A percentile compares a stretch with the other conserved stretches of the same genome.
These are phyloP conservation scores for Calosoma granatense DNA, from an alignment of 1,140 invertebrate species.

Conservation along the genomic window DNA sequence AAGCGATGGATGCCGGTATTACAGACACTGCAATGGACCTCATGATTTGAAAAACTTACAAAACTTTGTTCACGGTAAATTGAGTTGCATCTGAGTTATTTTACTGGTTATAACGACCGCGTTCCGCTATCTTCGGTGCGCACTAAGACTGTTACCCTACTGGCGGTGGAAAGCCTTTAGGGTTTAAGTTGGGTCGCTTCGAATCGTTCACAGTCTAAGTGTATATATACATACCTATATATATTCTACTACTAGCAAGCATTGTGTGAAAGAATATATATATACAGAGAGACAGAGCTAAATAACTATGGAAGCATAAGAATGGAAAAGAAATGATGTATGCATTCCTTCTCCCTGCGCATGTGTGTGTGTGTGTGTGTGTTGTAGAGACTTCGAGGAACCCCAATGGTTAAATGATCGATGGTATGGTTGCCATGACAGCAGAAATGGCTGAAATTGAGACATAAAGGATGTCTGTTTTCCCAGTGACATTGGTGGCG, in stretches of 20 bases:
- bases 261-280: no score
- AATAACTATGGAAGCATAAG: constrained; percentile 1
- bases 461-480: background rate
- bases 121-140: background rate
- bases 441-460: constrained; percentile 5
- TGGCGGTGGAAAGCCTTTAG: background rate
- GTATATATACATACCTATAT: no score
- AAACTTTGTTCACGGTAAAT: constrained; percentile 12
- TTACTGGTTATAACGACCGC: constrained; percentile 12
- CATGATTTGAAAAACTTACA: constrained; percentile 13
- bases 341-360: background rate
- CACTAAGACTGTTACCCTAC: background rate
- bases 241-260: no score
- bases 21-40: constrained; percentile 11
- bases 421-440: constrained; percentile 1
- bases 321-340: constrained; percentile 4
- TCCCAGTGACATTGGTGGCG: background rate
- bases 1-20: constrained; percentile 1
- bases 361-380: no score
- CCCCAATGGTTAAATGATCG: background rate
- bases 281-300: constrained; percentile 4
- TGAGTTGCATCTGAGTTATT: constrained; percentile 11
- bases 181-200: background rate
- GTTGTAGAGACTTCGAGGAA: no score
- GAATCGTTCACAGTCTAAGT: background rate